Evolutionary conservation across 2,797 vertebrate genomes (phyloP).

Genomic region (Otolemur crassicaudatus): DNA sequence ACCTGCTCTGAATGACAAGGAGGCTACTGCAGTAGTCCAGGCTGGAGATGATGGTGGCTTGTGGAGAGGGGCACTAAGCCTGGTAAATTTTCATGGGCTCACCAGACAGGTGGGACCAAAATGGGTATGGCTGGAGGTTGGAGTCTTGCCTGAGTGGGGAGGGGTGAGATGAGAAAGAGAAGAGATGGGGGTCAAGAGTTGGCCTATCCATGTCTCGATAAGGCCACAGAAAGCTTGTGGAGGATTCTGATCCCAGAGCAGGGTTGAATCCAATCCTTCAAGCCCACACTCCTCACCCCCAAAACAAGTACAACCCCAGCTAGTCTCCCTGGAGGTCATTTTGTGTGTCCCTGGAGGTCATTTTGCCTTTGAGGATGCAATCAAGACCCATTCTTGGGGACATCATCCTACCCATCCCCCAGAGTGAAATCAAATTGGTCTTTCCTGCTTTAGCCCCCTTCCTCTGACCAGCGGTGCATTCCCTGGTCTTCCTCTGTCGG

Average conservation of each 20-base stretch:
- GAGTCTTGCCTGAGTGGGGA: neutral
- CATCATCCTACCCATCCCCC: rapidly evolving
- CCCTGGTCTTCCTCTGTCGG: neutral
- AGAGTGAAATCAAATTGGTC: neutral
- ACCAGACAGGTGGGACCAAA: neutral
- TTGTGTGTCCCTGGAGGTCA: neutral
- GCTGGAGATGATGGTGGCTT: neutral
- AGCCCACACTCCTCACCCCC: neutral
- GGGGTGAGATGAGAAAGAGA: neutral
- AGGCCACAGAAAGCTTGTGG: neutral
- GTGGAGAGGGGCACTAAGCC: neutral
- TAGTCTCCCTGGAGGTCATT: neutral
- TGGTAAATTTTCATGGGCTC: neutral
- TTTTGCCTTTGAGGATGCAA: neutral
- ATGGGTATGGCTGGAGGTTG: neutral
- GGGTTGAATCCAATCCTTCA: neutral
- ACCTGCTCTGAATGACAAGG: neutral
- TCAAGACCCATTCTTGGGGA: neutral
- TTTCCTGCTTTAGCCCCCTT: neutral
- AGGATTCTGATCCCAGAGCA: neutral
- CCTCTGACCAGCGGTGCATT: neutral
- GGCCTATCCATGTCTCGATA: neutral
- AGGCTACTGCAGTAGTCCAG: neutral
- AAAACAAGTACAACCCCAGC: neutral
- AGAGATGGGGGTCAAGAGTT: neutral